Base-by-base conservation (phyloP, 1,140 invertebrate genomes). In the Ceratina japonica region DNA sequence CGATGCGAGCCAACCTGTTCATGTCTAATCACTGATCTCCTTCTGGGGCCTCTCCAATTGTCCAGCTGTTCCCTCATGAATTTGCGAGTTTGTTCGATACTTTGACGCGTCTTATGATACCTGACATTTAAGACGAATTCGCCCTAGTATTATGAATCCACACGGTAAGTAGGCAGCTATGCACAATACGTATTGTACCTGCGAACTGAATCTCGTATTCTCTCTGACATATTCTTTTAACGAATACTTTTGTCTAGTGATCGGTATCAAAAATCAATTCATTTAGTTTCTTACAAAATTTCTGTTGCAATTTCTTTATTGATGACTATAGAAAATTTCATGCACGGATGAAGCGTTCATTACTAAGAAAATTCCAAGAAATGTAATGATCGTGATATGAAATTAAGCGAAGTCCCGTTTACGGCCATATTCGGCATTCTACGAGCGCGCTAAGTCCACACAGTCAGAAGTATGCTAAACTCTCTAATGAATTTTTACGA, bases 21-120 rank as follows among this genome's bases (percentile, higher is more conserved):
- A 10, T 59, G 13, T 27, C 54, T 22, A 44, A 58, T 59, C 69
- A 44, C 58, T 10, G 54, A 71, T 71, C 54, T 59, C 20, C 7
- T 71, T 59, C 31, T 16, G 31, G 31, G 15, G 37, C 37, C 37
- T 44, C 54, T 22, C 16, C 22, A 52, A 52, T 68, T 68, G 52
- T 68, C 54, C 69, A 71, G 69, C 27, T 71, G 52, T 59, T 58
- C n/a, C 31, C 15, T 20, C n/a, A 37, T 44, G 31, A 13, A 22
- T 59, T 71, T 16, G n/a, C 69, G 8, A 58, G 3, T 12, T 58
- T 15, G n/a, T 58, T 69, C 66, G 66, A 70, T 56, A 4, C 27
- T 22, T 37, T 58, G 69, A 58, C 69, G 20, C 54, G 27, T 52
- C 44, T 68, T 52, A 52, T n/a, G 65, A 68, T 52, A 27, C 65